A percentile compares a stretch with the other conserved stretches of the same genome.
These are phyloP conservation scores for Clanis bilineata DNA, from an alignment of 2,888 invertebrate genomes.

Conservation along the genomic window DNA sequence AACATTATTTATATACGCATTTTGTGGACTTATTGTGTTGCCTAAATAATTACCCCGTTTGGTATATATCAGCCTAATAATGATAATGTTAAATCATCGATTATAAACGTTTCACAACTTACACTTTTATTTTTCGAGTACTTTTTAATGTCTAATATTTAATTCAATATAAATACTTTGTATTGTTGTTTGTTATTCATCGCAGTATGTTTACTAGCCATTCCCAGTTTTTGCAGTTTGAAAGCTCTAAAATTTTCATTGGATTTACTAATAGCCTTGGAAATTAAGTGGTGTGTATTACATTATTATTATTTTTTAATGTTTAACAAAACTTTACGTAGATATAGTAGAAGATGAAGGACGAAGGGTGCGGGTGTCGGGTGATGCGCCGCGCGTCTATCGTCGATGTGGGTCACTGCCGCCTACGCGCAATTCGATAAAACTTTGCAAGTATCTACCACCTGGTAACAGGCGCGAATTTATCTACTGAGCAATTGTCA, in stretches of 20 bases:
- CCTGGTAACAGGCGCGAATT: slow-evolving; percentile 36
- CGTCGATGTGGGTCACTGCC: slow-evolving; percentile 76
- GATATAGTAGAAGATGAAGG: slow-evolving; percentile 39
- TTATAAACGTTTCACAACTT: too few species aligned
- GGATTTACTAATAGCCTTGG: not conserved
- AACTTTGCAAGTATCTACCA: slow-evolving; percentile 65
- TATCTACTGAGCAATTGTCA: slow-evolving; percentile 14
- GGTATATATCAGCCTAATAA: too few species aligned
- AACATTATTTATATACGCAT: too few species aligned
- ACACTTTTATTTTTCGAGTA: too few species aligned
- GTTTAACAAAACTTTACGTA: slow-evolving; percentile 14
- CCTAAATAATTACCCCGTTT: too few species aligned
- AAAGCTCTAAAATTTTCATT: not conserved
- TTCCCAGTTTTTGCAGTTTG: not conserved
- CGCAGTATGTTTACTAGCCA: not conserved
- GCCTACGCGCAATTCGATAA: slow-evolving; percentile 77
- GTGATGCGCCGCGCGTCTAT: slow-evolving; percentile 59
- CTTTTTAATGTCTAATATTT: too few species aligned
- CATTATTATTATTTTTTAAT: not conserved
- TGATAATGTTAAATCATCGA: too few species aligned
- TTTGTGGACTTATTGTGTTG: too few species aligned
- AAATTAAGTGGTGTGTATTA: not conserved
- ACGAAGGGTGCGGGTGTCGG: slow-evolving; percentile 64
- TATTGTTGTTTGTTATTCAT: not conserved
- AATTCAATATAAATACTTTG: too few species aligned